These are phyloP conservation scores for Rhynchopsitta pachyrhyncha DNA, from an alignment of 2,113 vertebrate species.

Conservation along the genomic window DNA sequence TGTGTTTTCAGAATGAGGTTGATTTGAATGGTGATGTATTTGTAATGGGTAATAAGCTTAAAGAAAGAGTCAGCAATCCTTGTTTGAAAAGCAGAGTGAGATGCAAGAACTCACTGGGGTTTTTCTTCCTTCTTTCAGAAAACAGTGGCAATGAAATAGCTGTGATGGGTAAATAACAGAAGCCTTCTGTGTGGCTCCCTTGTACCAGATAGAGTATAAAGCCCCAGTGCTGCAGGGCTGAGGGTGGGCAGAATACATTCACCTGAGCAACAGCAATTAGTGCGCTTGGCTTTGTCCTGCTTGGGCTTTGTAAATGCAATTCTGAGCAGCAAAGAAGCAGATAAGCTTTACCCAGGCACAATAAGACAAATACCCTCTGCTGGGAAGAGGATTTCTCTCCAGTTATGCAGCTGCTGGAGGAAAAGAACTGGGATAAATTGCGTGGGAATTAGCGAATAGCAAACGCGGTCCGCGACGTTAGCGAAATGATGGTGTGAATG, in stretches of 20 bases:
- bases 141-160: not conserved
- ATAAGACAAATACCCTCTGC: not conserved
- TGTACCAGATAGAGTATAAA: not conserved
- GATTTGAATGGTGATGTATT: not conserved
- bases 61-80: not conserved
- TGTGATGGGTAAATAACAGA: not conserved
- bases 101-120: not conserved
- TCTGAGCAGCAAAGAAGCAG: constrained; percentile 15
- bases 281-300: constrained; percentile 10
- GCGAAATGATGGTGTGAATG: not conserved
- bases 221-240: not conserved
- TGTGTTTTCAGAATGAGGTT: not conserved
- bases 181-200: not conserved
- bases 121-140: constrained; percentile 21
- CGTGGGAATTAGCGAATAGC: not conserved
- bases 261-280: constrained; percentile 58
- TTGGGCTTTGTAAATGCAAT: constrained; percentile 2
- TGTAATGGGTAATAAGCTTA: not conserved
- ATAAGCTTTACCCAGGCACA: not conserved
- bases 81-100: not conserved
- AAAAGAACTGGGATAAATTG: constrained; percentile 10
- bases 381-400: constrained; percentile 4
- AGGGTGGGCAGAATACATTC: not conserved
- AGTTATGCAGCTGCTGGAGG: constrained; percentile 33
- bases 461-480: not conserved